Evolutionary conservation across 2,113 vertebrate genomes (phyloP).

Genomic region (Cavia aperea): DNA sequence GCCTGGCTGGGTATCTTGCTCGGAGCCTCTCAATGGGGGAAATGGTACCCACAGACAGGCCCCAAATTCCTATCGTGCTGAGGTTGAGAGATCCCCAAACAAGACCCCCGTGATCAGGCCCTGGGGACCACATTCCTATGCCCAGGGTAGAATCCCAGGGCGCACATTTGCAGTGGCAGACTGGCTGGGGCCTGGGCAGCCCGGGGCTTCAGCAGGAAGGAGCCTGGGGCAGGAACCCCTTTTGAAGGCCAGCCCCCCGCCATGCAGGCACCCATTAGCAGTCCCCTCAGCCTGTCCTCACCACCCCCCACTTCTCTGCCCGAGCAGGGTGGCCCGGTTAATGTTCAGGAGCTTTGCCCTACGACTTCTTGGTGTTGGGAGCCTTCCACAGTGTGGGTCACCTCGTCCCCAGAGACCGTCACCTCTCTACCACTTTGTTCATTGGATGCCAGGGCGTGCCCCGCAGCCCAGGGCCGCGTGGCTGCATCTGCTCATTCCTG

Average conservation of each 20-base stretch:
- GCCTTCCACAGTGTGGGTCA: neutral
- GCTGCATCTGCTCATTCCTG: neutral
- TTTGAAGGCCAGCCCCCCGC: too few species aligned
- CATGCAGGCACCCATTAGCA: accelerated
- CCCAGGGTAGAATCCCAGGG: neutral
- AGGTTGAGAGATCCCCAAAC: neutral
- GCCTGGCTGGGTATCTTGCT: conserved; percentile 37
- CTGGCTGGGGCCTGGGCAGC: neutral
- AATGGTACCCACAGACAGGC: accelerated
- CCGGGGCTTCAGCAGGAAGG: neutral
- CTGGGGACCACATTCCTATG: neutral
- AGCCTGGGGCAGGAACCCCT: neutral
- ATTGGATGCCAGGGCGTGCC: neutral
- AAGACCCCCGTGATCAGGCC: accelerated
- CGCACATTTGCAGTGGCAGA: neutral
- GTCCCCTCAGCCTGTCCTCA: too few species aligned
- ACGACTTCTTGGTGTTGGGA: neutral
- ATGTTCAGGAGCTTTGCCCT: neutral
- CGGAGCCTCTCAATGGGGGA: neutral
- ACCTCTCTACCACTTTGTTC: neutral
- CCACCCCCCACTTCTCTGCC: neutral
- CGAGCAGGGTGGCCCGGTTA: neutral
- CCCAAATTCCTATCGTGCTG: accelerated
- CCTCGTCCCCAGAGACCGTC: neutral
- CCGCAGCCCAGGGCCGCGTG: neutral